Base-by-base conservation (phyloP, 92 coral and sea anemone species). In the Palythoa caribaeorum region DNA sequence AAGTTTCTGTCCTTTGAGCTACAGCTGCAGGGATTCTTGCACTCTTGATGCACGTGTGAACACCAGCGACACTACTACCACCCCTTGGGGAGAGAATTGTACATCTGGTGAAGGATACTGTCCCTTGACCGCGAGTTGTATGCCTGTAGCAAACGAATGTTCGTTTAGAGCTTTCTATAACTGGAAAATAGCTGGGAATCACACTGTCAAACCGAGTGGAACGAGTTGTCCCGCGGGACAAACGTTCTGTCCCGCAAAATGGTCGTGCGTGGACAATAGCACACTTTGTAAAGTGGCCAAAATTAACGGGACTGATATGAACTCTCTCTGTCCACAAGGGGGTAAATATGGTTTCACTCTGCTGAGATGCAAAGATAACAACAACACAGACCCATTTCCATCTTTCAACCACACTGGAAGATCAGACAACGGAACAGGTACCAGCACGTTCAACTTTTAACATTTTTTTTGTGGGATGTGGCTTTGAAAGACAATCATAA, bases 391-490 rank as follows among this genome's bases (percentile, higher is more conserved):
- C 1, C 21, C 86, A 14, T 63, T 81, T 66, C 20, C 86, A 48
- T 13, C 75, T 2, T 81, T 81, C 76, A 81, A 81, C 63, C 20
- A 44, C 60, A 81, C 75, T 21, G 86, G 76, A 40, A 81, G 75
- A 66, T 63, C 75, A 16, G 86, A 81, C 59, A 81, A 81, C 50
- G 86, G 86, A 65, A 81, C 86, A 44, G 86, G 86, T 81, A 81
- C 60, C 17, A 12, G 28, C 28, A 28, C 28, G 28, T 28, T 28
- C 28, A 28, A 28, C 28, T 28, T 28, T 28, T 28, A 28, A 28
- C 28, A 28, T 28, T 28, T 28, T 28, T 28, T 28, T 28, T 28
- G 28, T 28, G 28, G 28, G 28, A 28, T 28, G 13, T 6, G 4
- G 38, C 28, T 28, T 28, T 28, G 13, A 20, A 1, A 20, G 14